Evolutionary conservation across 2,797 vertebrate species (phyloP), one percentile per base, ranked within the genome.

Genomic region (Coccyzus lansbergi): DNA sequence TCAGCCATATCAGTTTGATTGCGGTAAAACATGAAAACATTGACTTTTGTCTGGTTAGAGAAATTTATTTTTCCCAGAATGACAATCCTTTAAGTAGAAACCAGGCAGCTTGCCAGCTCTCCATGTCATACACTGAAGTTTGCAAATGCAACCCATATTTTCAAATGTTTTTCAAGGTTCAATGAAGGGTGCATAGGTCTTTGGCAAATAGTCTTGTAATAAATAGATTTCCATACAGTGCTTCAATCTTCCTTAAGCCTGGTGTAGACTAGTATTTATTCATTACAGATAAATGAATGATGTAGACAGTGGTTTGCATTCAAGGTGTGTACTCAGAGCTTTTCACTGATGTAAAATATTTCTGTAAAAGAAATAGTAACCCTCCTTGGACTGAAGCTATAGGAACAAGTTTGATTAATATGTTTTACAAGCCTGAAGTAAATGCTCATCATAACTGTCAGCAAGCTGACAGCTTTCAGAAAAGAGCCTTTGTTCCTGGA

Each of bases 1-100:
- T 98, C 98, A 98, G 95, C 97, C 92, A 79, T 97, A 98, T 98
- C 98, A 97, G 97, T 98, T 93, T 98, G 98, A 98, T 98, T 98
- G 98, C 97, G 98, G 97, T 98, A 98, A 98, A 98, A 98, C 97
- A 98, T 97, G 97, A 98, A 98, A 98, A 98, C 98, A 98, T 98
- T 99, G 98, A 98, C 98, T 98, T 98, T 98, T 98, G 97, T 98
- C 98, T 98, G 96, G 97, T 98, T 98, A 98, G 96, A 98, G 97
- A 98, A 98, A 98, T 98, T 98, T 98, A 98, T 98, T 98, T 99
- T 98, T 98, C 98, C 97, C 98, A 97, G 95, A 97, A 97, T 98
- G 98, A 98, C 98, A 98, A 97, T 98, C 97, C 97, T 98, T 99
- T 98, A 98, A 98, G 98, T 97, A 98, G 96, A 97, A 98, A 96